Base-by-base conservation (phyloP, 2,888 invertebrate genomes). In the Phaonia tiefii region DNA sequence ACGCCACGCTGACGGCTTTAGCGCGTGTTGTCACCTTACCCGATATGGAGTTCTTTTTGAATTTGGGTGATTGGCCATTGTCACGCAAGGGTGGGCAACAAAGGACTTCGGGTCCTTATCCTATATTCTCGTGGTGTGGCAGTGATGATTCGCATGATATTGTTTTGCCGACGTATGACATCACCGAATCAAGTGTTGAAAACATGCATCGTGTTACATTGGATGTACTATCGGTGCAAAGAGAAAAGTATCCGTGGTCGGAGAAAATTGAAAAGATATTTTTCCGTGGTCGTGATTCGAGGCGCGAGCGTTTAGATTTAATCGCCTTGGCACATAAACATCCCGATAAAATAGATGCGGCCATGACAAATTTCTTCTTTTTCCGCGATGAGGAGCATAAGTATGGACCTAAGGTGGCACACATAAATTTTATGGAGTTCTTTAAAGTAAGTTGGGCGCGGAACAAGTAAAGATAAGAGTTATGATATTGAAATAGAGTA, bases 41-140 rank as follows among this genome's bases (percentile, higher is more conserved):
- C 3, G 96, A 99, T 90, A 91, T 96, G 86, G 98, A 99, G 90
- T 94, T 99, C 86, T 95, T 98, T 84, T 93, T 96, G 60, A 99
- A 99, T 91, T 92, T 99, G 13, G 99, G 99, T 15, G 99, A 99
- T 90, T 99, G 98, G 98, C 99, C 99, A 0, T 91, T 99, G 25
- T 93, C 94, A 1, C 92, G 92, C 76, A 92, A 92, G 83, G 88
- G 90, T 2, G 88, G 88, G 0, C 87, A 90, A 20, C 87, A 88
- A 49, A 90, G 88, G 49, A 90, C 90, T 8, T 92, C 92, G 0
- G 89, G 92, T 13, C 92, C 92, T 11, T 92, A 94, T 82, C 98
- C 99, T 1, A 93, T 99, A 80, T 96, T 99, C 89, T 98, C 98
- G 15, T 99, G 99, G 99, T 99, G 99, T 91, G 98, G 98, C 1